Evolutionary conservation across 2,888 invertebrate species (phyloP), one percentile per base, ranked within the genome.

Genomic region (Adelognathus sp.): DNA sequence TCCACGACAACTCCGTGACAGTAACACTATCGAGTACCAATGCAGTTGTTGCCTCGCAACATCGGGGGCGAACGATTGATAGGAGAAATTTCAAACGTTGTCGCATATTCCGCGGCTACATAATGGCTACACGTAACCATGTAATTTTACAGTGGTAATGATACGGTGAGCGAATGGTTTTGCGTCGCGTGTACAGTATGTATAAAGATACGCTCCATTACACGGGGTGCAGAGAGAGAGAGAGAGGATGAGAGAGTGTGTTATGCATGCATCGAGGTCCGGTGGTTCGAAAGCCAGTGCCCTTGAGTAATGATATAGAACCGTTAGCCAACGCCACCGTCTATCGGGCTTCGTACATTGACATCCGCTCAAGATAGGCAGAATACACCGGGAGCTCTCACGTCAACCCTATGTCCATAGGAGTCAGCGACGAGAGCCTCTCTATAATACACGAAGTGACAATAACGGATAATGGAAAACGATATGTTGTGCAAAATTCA

Each of bases 71-170:
- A 69, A 79, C 82, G 86, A 86, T 86, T 80, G 83, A 86, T 85
- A 82, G 83, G 79, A 83, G 84, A 81, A 79, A 64, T 74, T 71
- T 77, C 27, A 63, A 74, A 70, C 73, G 56, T 39, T 60, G 61
- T 69, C 44, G 60, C 44, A 29, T 63, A 69, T 69, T 24, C 39
- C 29, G 44, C n/a, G 39, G 14, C 31, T 39, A 46, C 29, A 46
- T 64, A 31, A 52, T 69, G 76, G 60, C 52, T 54, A 54, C 36
- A 58, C 69, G 46, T 56, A 58, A 41, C 61, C 76, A 77, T 69
- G 83, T 86, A 85, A 82, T 85, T 86, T 84, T 66, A 78, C 81
- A 78, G 77, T 82, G 75, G 82, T 87, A 88, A 88, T 87, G 76
- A 87, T 82, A 86, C 67, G 72, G 79, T 69, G 46, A 69, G 44